Evolutionary conservation across 2,113 vertebrate species (phyloP), one percentile per base, ranked within the genome.

Genomic region (Erpornis zantholeuca): DNA sequence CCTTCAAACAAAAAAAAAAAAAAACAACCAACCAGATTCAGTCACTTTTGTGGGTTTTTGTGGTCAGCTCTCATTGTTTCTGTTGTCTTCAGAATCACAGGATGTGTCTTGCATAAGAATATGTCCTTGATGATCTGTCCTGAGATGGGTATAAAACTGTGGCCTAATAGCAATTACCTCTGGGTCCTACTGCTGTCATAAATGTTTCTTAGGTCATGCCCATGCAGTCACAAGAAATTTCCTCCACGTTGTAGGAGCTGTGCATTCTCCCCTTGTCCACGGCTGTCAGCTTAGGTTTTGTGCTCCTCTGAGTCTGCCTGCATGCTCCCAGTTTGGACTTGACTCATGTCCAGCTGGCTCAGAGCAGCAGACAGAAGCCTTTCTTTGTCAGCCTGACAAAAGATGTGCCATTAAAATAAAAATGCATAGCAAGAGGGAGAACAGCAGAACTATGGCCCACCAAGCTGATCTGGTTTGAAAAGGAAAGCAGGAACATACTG

Each of bases 311-410:
- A 81, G 60, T 63, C 59, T 63, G 76, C 76, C 80, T 80, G 84
- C 80, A 64, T 0, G 0, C 72, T 84, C 80, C 71, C 68, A 56
- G 69, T 91, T 71, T 88, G 94, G 82, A 56, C 69, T 92, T 94
- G 92, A 93, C 72, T 95, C 86, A 17, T 64, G 80, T 94, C 92
- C 95, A 96, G 76, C 92, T 96, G 96, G 83, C 95, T 92, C 44
- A 75, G 83, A 88, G 88, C 60, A 81, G 72, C 76, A 96, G 86
- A 88, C 88, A 94, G 92, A 94, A 94, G 92, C 92, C 76, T 66
- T 86, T 93, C 94, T 94, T 83, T 94, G 80, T 96, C 86, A 83
- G 64, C 71, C 77, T 91, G 72, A 92, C 88, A 91, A 88, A 94
- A 95, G 85, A 92, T 84, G 76, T 90, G 56, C 80, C 94, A 81